Evolutionary conservation across 2,888 invertebrate species (phyloP).

Genomic region (Amphiduros pacificus): DNA sequence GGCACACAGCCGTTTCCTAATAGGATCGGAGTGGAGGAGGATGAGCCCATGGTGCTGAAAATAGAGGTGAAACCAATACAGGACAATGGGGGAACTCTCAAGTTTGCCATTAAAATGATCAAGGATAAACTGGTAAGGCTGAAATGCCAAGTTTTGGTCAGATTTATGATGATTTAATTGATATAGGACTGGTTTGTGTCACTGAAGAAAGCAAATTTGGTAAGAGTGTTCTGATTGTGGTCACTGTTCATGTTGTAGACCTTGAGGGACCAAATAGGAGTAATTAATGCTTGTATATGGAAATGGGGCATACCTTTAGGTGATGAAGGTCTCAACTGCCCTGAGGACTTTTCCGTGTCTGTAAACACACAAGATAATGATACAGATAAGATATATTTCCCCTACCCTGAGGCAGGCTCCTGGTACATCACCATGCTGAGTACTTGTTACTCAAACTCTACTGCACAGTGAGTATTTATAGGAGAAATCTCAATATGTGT

Average conservation of each 20-base stretch:
- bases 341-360: not conserved
- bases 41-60: slow-evolving; percentile 63
- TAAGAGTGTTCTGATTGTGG: no score
- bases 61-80: slow-evolving; percentile 72
- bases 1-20: slow-evolving; percentile 56
- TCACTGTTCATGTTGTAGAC: not conserved
- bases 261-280: not conserved
- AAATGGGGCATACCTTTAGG: slow-evolving; percentile 12
- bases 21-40: slow-evolving; percentile 48
- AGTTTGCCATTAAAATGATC: slow-evolving; percentile 7
- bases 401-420: slow-evolving; percentile 80
- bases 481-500: no score
- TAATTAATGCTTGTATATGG: slow-evolving; percentile 14
- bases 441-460: slow-evolving; percentile 65
- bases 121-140: no score
- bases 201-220: not conserved
- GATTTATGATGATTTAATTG: no score
- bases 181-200: no score
- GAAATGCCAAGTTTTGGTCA: no score
- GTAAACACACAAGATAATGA: not conserved
- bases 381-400: slow-evolving; percentile 69
- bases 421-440: slow-evolving; percentile 79
- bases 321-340: slow-evolving; percentile 2
- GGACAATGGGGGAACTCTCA: slow-evolving; percentile 77
- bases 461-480: no score